Percentiles rank a stretch among this genome's conserved stretches.
Evolutionary conservation across 2,113 vertebrate genomes (phyloP).

Genomic region (Dipodomys merriami): DNA sequence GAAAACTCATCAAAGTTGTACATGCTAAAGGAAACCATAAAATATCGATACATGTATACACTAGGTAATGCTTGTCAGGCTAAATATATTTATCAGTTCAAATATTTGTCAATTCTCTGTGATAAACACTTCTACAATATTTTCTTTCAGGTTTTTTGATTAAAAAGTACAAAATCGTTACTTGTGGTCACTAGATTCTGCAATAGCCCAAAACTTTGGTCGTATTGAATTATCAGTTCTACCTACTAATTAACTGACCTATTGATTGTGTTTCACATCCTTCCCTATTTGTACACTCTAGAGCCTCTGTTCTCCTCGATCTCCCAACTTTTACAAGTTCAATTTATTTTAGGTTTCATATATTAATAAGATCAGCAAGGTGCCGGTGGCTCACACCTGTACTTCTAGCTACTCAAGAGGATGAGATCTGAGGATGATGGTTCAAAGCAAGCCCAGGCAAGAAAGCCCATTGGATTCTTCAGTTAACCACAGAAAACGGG

Average conservation of each 20-base stretch:
- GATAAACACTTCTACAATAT: neutral
- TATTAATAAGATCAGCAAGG: too few relatives aligned
- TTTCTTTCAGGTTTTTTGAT: too few relatives aligned
- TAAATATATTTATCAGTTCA: neutral
- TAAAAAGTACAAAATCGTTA: neutral
- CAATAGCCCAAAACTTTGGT: neutral
- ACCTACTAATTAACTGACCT: neutral
- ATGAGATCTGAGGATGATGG: too few relatives aligned
- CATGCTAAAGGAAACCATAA: neutral
- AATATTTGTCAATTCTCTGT: neutral
- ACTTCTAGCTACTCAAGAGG: too few relatives aligned
- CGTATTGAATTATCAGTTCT: neutral
- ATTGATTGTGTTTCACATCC: too few relatives aligned
- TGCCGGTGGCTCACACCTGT: too few relatives aligned
- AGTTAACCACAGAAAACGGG: too few relatives aligned
- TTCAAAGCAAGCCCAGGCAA: too few relatives aligned
- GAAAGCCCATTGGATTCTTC: too few relatives aligned
- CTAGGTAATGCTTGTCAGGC: neutral
- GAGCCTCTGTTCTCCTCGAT: neutral
- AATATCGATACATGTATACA: neutral
- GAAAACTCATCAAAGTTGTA: neutral
- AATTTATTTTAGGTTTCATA: too few relatives aligned
- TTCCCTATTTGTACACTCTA: neutral
- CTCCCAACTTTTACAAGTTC: too few relatives aligned
- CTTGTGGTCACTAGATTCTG: neutral